Evolutionary conservation across 2,113 vertebrate species (phyloP), one percentile per base, ranked within the genome.

Genomic region (Psittacus erithacus): DNA sequence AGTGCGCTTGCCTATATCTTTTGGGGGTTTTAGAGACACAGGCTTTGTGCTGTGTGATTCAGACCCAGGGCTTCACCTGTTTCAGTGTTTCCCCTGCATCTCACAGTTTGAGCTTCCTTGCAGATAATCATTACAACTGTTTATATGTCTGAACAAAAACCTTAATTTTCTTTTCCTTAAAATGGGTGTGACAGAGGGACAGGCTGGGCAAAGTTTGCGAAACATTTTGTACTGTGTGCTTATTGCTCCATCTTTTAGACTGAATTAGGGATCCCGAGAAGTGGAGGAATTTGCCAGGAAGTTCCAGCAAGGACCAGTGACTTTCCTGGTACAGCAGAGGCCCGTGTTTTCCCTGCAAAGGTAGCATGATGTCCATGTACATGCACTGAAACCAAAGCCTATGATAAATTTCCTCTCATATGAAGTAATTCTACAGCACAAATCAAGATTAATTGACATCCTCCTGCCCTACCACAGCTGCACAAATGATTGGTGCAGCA

Each of bases 361-460:
- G 69, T 52, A 89, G 69, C 17, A 1, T 14, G 60, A 69, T 85
- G 79, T 93, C 82, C 77, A 62, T 78, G 78, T 90, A 79, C 0
- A 5, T 60, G 60, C 47, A 38, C 35, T 94, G 95, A 95, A 96
- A 96, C 62, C 31, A 82, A 96, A 87, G 35, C 73, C 8, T 3
- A 4, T 73, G 86, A 92, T 75, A 92, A 86, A 90, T 96, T 96
- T 94, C 67, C 71, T 81, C 77, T 75, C 7, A 1, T 82, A 77
- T 93, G 88, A 96, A 91, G 93, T 92, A 96, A 96, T 91, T 67
- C 87, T 70, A 73, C 47, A 86, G 92, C 75, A 93, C 94, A 97
- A 95, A 97, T 96, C 93, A 97, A 95, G 95, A 96, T 96, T 93
- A 97, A 97, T 64, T 91, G 93, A 90, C 90, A 93, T 49, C 86